Evolutionary conservation across 2,888 invertebrate genomes (phyloP), one percentile per base, ranked within the genome.

Genomic region (Synanthedon formicaeformis): DNA sequence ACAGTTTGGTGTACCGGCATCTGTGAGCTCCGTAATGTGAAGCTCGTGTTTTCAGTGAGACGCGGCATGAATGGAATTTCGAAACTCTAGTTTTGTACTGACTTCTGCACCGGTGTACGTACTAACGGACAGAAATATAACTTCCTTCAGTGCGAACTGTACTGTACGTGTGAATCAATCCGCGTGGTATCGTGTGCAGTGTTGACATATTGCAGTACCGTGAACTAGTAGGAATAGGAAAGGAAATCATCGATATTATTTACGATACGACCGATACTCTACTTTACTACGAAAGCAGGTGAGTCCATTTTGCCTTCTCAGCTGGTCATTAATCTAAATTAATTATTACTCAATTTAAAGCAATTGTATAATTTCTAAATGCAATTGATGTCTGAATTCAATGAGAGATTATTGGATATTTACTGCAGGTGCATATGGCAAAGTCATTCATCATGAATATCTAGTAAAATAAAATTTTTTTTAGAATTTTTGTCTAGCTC

Each of bases 1-100:
- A 84, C 85, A 83, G 82, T 79, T 79, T 75, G 73, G 78, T 81
- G 78, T 75, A 76, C 76, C 80, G 84, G 85, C 78, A 71, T 72
- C 72, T 69, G 70, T 63, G 73, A 68, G 76, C 72, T 71, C 71
- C 70, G 71, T 72, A 67, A 66, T 67, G 60, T 65, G 63, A 65
- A 62, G 69, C 71, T 69, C 67, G 73, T 64, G 73, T 75, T 71
- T 70, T 71, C 72, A 73, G 75, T 72, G 68, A 72, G 75, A 73
- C 71, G 69, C 68, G 63, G 63, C 74, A 72, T 80, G 78, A 78
- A 78, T 81, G 78, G 70, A 75, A 63, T 64, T 65, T 66, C 69
- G 63, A 62, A 67, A 67, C 67, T 62, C 62, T 59, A 56, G 61
- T 59, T 61, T 14, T 45, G 45, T 45, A 45, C 45, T 3, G 45